These are phyloP conservation scores for Drosophila kanapiae DNA, from an alignment of 1,140 invertebrate species.

Conservation along the genomic window DNA sequence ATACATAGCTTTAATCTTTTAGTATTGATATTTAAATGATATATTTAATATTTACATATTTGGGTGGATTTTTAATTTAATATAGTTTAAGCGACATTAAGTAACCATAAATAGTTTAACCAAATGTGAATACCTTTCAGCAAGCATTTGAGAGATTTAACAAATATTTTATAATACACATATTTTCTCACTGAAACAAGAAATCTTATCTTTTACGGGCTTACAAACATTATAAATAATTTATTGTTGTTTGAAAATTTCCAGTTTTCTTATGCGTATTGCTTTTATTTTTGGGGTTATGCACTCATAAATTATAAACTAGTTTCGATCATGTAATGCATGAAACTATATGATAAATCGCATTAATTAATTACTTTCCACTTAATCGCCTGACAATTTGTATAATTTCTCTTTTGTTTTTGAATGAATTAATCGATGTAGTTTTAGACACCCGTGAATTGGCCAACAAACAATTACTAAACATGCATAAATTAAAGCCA, in stretches of 20 bases:
- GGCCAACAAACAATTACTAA: slow-evolving; percentile 27
- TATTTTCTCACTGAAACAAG: slow-evolving; percentile 1
- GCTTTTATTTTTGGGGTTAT: background rate
- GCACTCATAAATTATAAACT: slow-evolving; percentile 11
- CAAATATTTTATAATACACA: background rate
- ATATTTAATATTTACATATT: background rate
- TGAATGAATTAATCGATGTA: slow-evolving; percentile 2
- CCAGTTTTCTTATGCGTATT: background rate
- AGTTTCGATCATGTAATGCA: slow-evolving; percentile 1
- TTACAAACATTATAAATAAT: background rate
- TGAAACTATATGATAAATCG: background rate
- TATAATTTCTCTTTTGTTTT: background rate
- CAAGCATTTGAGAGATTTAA: background rate
- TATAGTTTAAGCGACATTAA: background rate
- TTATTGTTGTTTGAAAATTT: background rate
- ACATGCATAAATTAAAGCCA: slow-evolving; percentile 30
- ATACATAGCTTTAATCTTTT: background rate
- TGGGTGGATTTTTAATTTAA: background rate
- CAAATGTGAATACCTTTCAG: background rate
- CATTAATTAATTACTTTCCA: slow-evolving; percentile 11
- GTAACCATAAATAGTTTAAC: background rate
- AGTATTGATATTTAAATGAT: background rate
- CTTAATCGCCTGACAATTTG: background rate
- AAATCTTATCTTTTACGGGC: background rate
- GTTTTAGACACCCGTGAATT: slow-evolving; percentile 7